A percentile compares a stretch with the other conserved stretches of the same genome.
These are phyloP conservation scores for Syrphus vitripennis DNA, from an alignment of 2,888 invertebrate genomes.

Conservation along the genomic window DNA sequence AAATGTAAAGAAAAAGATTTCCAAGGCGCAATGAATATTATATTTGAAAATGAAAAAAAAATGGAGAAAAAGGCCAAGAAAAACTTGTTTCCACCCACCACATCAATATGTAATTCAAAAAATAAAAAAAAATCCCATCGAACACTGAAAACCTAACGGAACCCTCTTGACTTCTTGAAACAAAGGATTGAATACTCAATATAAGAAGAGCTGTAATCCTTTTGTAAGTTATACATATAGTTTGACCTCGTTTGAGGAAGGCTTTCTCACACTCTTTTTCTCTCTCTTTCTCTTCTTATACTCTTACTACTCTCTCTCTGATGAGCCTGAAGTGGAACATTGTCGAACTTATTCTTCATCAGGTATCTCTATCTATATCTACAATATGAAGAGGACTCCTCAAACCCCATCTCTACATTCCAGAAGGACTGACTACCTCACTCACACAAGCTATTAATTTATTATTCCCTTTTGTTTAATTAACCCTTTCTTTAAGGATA, in stretches of 20 bases:
- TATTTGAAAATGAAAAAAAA: not conserved
- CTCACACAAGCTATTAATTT: conserved; percentile 22
- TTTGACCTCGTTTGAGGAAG: conserved; percentile 7
- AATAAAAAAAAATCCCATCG: conserved; percentile 55
- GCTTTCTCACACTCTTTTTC: not conserved
- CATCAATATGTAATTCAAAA: conserved; percentile 63
- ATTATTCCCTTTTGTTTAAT: conserved; percentile 65
- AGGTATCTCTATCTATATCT: not conserved
- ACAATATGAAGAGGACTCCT: not conserved
- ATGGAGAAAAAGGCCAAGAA: not conserved
- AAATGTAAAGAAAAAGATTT: not conserved
- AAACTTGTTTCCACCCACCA: conserved; percentile 49
- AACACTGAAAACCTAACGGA: too few species aligned
- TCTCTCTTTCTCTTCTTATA: not conserved
- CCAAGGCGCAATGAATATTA: not conserved
- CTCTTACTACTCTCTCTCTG: not conserved
- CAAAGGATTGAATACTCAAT: conserved; percentile 28
- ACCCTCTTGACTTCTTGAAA: not conserved
- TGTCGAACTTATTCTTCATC: not conserved
- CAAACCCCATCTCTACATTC: too few species aligned
- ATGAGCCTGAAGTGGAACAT: not conserved
- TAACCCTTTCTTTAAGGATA: conserved; percentile 49
- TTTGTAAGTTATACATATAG: conserved; percentile 31
- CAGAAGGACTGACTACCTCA: not conserved
- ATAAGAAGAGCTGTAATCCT: conserved; percentile 13